Percentiles rank a stretch among this genome's conserved stretches.
These are phyloP conservation scores for Aplidium turbinatum DNA, from an alignment of 23 tunicate species.

Conservation along the genomic window DNA sequence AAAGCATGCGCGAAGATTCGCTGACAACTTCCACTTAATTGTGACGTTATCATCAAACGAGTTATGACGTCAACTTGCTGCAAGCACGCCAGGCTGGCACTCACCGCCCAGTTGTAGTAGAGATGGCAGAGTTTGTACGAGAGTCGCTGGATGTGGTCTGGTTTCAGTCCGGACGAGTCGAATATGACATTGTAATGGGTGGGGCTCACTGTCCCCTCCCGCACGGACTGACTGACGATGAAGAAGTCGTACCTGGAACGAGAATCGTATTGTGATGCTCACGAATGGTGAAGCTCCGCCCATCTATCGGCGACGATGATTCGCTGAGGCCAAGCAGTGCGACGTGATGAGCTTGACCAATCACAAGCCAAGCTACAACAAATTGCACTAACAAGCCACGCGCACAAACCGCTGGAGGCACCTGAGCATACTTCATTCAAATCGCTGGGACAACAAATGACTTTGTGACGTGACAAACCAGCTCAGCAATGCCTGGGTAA, in stretches of 20 bases:
- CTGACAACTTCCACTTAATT: neutral
- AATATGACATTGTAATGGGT: constrained; percentile 92
- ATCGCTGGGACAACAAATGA: neutral
- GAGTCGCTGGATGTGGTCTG: constrained; percentile 81
- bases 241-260: constrained; percentile 85
- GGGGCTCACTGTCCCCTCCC: constrained; percentile 94
- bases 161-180: constrained; percentile 73
- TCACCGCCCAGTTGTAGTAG: constrained; percentile 96
- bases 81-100: too few relatives aligned
- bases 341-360: constrained; percentile 61
- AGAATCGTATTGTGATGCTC: neutral
- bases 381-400: constrained; percentile 71
- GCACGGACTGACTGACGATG: constrained; percentile 87
- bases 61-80: too few relatives aligned
- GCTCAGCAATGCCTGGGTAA: too few relatives aligned
- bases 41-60: neutral
- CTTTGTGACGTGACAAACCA: neutral
- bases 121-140: constrained; percentile 94
- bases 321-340: constrained; percentile 39
- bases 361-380: constrained; percentile 84
- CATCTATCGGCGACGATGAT: constrained; percentile 9
- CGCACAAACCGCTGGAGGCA: neutral
- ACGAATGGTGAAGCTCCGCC: neutral
- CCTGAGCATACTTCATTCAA: neutral
- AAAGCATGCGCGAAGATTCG: neutral